Conservation (phyloP, 2,888 invertebrate genomes). For the Shargacucullia verbasci region DNA sequence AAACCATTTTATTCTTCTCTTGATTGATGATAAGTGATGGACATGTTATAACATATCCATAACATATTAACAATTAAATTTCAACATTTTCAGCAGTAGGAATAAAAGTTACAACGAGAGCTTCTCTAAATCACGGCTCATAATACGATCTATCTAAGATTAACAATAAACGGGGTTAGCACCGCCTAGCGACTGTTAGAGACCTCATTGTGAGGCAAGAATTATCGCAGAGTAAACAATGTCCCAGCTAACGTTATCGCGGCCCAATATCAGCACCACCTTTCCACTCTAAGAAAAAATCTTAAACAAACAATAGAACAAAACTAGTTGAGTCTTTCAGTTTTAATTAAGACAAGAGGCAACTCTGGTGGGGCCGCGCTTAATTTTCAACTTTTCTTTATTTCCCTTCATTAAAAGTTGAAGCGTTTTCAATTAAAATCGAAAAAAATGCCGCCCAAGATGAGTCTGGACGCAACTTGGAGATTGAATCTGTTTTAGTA, state of each 20-base stretch:
- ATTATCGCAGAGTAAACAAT: constrained; percentile 30
- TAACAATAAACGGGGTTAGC: constrained; percentile 42
- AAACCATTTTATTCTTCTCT: too few species aligned
- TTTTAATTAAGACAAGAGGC: constrained; percentile 71
- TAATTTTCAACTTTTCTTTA: constrained; percentile 68
- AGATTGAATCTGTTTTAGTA: constrained; percentile 47
- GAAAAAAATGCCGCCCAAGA: constrained; percentile 53
- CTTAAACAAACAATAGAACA: constrained; percentile 65
- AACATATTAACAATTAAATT: too few species aligned
- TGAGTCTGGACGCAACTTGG: constrained; percentile 39
- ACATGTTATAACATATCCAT: too few species aligned
- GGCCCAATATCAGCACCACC: constrained; percentile 43
- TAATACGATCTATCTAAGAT: constrained; percentile 45
- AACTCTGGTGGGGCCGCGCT: constrained; percentile 48
- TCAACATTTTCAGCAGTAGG: too few species aligned
- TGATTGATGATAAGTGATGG: too few species aligned
- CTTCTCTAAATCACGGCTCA: constrained; percentile 18
- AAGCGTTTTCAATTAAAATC: constrained; percentile 78
- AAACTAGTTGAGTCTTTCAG: constrained; percentile 65
- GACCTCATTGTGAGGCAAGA: constrained; percentile 22
- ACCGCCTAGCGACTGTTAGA: constrained; percentile 9
- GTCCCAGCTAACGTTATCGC: constrained; percentile 39
- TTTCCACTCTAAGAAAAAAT: constrained; percentile 36
- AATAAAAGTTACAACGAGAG: constrained; percentile 44
- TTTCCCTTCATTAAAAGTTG: constrained; percentile 77